phyloP scores from a whole-genome alignment of 2,888 invertebrate genomes.

The Diaperis boleti region DNA sequence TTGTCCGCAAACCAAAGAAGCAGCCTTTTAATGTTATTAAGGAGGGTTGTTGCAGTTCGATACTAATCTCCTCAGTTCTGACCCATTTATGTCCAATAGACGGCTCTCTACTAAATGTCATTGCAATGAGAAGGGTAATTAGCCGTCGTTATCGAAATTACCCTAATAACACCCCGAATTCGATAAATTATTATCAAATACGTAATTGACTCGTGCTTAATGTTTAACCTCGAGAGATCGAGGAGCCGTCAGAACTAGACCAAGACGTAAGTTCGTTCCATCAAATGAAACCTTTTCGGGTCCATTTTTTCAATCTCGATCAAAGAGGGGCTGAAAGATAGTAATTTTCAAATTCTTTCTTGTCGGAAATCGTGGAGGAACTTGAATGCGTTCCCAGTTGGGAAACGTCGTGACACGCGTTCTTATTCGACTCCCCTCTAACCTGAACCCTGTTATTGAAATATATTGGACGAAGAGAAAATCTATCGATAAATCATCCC shows the following conservation, averaged over 20 bases:
- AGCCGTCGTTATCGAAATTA: slow-evolving; percentile 18
- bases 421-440: slow-evolving; percentile 48
- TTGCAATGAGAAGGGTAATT: slow-evolving; percentile 16
- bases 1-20: background rate
- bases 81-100: slow-evolving; percentile 12
- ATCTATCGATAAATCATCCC: slow-evolving; percentile 52
- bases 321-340: slow-evolving; percentile 32
- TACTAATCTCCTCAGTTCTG: slow-evolving; percentile 2
- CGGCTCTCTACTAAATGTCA: slow-evolving; percentile 2
- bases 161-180: background rate
- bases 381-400: slow-evolving; percentile 42
- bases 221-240: no score
- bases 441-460: slow-evolving; percentile 50
- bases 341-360: slow-evolving; percentile 49
- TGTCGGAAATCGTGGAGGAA: slow-evolving; percentile 42
- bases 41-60: background rate
- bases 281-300: slow-evolving; percentile 5
- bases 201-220: background rate
- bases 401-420: slow-evolving; percentile 48
- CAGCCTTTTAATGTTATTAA: slow-evolving; percentile 4
- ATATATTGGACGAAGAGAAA: slow-evolving; percentile 50
- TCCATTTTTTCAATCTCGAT: slow-evolving; percentile 3
- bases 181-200: background rate
- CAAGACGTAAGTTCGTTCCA: slow-evolving; percentile 1
- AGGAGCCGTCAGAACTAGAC: no score